phyloP scores from a whole-genome alignment of 2,797 vertebrate genomes.

The Enteromius afrohamiltoni region DNA sequence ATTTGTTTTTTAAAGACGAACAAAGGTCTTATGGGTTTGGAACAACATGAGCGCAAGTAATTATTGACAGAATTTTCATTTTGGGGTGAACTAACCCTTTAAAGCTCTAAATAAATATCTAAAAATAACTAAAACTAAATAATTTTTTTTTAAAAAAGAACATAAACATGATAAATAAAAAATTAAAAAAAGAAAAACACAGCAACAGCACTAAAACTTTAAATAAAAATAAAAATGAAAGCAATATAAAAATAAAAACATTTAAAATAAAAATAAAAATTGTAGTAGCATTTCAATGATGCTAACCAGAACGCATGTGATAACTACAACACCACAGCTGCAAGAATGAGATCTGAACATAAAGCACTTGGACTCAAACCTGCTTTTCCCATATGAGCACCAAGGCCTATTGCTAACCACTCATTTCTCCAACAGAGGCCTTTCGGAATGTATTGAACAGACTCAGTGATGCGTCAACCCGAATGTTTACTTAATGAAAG shows the following conservation, averaged over 20 bases:
- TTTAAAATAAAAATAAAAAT: not conserved
- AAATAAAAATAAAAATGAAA: not conserved
- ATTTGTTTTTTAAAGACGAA: no score
- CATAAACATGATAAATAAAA: not conserved
- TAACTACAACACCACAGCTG: not conserved
- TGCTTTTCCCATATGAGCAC: not conserved
- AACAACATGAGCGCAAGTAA: no score
- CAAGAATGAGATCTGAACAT: not conserved
- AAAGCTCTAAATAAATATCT: no score
- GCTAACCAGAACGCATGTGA: not conserved
- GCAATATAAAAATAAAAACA: not conserved
- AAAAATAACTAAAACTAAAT: not conserved
- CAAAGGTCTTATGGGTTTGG: no score
- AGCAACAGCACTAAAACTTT: not conserved
- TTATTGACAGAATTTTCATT: no score
- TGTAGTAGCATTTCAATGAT: not conserved
- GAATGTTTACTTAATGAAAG: constrained; percentile 3
- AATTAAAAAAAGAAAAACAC: not conserved
- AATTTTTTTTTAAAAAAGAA: no score
- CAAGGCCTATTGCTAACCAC: not conserved
- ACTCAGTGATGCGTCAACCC: constrained; percentile 63
- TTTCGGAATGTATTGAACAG: constrained; percentile 48
- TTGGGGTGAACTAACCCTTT: no score
- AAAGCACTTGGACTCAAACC: not conserved
- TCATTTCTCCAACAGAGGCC: not conserved